Evolutionary conservation across 2,113 vertebrate genomes (phyloP), one percentile per base, ranked within the genome.

Genomic region (Oreochromis spilurus): DNA sequence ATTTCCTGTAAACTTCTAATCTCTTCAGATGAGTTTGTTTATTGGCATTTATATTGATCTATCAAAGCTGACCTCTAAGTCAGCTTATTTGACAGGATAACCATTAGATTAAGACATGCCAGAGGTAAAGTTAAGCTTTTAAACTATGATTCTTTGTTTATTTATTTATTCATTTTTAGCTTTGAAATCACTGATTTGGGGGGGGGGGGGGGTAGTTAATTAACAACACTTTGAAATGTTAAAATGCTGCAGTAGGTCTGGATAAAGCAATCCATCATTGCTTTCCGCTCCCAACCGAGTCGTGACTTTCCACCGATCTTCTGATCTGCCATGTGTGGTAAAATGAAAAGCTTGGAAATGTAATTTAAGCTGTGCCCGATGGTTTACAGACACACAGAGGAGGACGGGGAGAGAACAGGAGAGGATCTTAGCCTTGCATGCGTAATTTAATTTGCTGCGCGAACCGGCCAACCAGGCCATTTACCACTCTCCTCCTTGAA

Each of bases 401-500:
- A n/a, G 6, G 43, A 52, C 26, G 1, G 72, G 72, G 24, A 8
- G 26, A 19, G 57, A 55, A 50, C 45, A 77, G 65, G 36, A 81
- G 34, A 40, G 19, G 13, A 70, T 54, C 77, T 84, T 13, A 31
- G 90, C 84, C 90, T 89, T 88, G 90, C 80, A 81, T 70, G 34
- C 1, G 6, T 75, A 60, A 85, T 88, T 89, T 84, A 84, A 90
- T 93, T 89, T 89, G 83, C 80, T 19, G 80, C 34, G 31, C 60
- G 38, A 82, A 85, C 21, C 2, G 17, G 83, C 53, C 55, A 19
- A 87, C 29, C 77, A 12, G 78, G 65, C 38, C 82, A 54, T 89
- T 91, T 80, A 78, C 81, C 62, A 6, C 79, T 53, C 57, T 81
- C 58, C 62, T 83, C 72, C 43, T 62, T 29, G 70, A 82, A 81